Base-by-base conservation (phyloP, 2,888 invertebrate genomes). In the Phania funesta region DNA sequence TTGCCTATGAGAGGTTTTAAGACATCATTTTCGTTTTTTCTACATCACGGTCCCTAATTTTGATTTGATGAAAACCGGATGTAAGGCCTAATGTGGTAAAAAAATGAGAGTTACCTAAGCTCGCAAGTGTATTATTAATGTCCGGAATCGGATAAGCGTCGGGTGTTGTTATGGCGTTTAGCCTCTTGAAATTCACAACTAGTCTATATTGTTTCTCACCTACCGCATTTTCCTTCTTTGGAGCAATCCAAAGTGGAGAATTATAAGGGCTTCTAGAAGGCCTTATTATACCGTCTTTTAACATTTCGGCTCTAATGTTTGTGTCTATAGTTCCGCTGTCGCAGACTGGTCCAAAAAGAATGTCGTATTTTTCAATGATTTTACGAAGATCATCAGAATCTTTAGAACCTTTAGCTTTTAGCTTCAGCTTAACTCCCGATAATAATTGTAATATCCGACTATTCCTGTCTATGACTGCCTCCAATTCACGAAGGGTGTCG, bases 261-360 rank as follows among this genome's bases (percentile, higher is more conserved):
- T 86, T 86, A 54, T 86, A 87, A 0, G 86, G 84, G 35, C 85
- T 87, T 46, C 83, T 85, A 0, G 87, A 87, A n/a, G 84, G 85
- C 65, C 86, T 79, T 13, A 88, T 88, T 1, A 89, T 86, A 1
- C 84, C 77, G 60, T 87, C 86, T 2, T 86, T 54, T 13, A 88
- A 52, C 52, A 90, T 82, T 54, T 86, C 71, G 38, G 90, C 90
- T 74, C 86, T 86, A 0, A 88, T 84, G 8, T 16, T 32, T 58
- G 38, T 74, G 35, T 9, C 78, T 71, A 60, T 41, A 11, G 11
- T 18, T 6, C 41, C 26, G 16, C 16, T 44, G n/a, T 44, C 44
- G 48, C 56, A 58, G 16, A 82, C 60, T 38, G 73, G 76, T 11
- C 78, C 83, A 60, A 84, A 84, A 9, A 64, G 50, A 6, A 18